A percentile compares a stretch with the other conserved stretches of the same genome.
phyloP scores from a whole-genome alignment of 2,888 invertebrate genomes.

The Trachelus tabidus region DNA sequence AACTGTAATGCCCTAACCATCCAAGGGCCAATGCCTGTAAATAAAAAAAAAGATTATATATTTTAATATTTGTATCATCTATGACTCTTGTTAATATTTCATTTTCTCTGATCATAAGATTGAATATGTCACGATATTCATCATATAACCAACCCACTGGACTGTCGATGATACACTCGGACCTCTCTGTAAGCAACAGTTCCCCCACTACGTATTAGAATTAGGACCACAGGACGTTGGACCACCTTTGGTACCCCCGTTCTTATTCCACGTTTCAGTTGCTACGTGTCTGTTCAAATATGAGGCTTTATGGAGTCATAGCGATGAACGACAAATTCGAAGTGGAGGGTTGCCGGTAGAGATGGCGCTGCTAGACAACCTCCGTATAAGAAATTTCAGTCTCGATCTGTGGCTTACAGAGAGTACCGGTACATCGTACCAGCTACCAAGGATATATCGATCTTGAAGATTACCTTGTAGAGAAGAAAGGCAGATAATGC shows the following conservation, averaged over 20 bases:
- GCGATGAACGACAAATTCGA: no score
- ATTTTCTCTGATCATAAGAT: background rate
- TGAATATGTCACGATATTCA: background rate
- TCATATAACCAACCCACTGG: background rate
- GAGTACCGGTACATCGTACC: background rate
- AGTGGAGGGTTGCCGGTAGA: no score
- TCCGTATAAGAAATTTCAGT: no score
- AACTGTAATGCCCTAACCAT: conserved; percentile 74
- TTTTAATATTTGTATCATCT: background rate
- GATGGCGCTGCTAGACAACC: no score
- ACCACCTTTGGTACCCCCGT: no score
- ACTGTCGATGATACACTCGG: background rate
- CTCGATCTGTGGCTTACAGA: no score
- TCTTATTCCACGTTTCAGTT: no score
- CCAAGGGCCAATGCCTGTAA: conserved; percentile 54
- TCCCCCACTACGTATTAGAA: no score
- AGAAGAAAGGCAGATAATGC: conserved; percentile 70
- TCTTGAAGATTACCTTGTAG: conserved; percentile 64
- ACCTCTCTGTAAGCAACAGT: no score
- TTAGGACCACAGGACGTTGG: no score
- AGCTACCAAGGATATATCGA: background rate
- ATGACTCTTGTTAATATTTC: background rate
- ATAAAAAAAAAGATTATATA: background rate
- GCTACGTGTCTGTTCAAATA: no score
- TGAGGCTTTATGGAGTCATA: no score